phyloP scores from a whole-genome alignment of 2,113 vertebrate genomes.

The Gymnogyps californianus region DNA sequence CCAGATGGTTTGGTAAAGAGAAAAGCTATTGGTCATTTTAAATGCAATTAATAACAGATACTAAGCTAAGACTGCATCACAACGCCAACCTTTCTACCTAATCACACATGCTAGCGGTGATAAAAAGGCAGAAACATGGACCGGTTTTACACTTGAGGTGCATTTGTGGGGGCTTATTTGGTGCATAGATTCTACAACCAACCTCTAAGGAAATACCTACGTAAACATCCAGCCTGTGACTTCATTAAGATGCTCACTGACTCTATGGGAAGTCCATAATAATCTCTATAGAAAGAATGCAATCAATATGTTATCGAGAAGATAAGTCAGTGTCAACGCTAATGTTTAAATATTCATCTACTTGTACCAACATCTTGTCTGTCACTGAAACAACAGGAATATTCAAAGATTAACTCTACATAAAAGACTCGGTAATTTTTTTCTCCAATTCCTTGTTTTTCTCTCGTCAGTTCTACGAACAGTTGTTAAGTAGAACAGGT shows the following conservation, averaged over 20 bases:
- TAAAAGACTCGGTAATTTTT: constrained; percentile 58
- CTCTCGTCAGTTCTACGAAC: constrained; percentile 58
- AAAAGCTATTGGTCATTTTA: background rate
- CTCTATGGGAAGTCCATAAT: constrained; percentile 30
- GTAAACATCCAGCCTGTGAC: constrained; percentile 7
- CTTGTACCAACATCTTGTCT: constrained; percentile 60
- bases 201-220: background rate
- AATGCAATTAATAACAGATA: background rate
- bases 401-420: constrained; percentile 68
- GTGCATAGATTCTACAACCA: background rate
- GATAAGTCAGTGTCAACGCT: constrained; percentile 62
- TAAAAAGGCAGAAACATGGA: background rate
- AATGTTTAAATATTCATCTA: constrained; percentile 67
- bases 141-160: background rate
- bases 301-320: constrained; percentile 57
- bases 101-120: background rate
- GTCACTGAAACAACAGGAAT: constrained; percentile 63
- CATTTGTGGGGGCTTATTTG: background rate
- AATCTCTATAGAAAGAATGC: constrained; percentile 47
- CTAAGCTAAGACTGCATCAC: background rate
- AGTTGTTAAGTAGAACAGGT: constrained; percentile 68
- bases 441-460: constrained; percentile 62
- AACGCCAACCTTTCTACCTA: background rate
- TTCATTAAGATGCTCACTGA: constrained; percentile 35
- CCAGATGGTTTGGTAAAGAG: background rate